A percentile compares a stretch with the other conserved stretches of the same genome.
Conservation (phyloP, 2,888 invertebrate species). For the Oligia strigilis region DNA sequence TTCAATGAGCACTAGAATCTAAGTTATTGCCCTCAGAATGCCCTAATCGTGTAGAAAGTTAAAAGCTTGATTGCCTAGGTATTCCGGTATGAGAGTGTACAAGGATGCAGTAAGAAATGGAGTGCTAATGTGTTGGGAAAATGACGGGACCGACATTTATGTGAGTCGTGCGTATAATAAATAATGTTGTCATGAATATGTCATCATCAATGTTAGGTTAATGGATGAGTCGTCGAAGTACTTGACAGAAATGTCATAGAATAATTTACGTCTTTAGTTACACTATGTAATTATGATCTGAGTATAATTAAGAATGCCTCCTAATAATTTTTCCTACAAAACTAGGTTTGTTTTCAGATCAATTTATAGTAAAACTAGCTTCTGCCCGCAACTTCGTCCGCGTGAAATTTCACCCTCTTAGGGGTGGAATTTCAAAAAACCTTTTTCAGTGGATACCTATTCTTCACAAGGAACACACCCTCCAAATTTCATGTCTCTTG, state of each 20-base stretch:
- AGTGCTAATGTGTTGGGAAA: constrained; percentile 19
- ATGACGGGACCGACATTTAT: constrained; percentile 8
- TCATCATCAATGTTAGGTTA: constrained; percentile 1
- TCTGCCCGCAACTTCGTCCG: too few relatives aligned
- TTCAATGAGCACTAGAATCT: constrained; percentile 46
- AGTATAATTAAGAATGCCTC: too few relatives aligned
- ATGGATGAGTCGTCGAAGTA: not conserved
- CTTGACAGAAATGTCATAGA: not conserved
- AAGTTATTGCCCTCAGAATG: constrained; percentile 33
- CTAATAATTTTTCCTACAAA: not conserved
- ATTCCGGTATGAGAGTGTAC: constrained; percentile 27
- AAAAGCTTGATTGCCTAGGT: constrained; percentile 19
- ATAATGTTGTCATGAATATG: not conserved
- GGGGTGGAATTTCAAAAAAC: too few relatives aligned
- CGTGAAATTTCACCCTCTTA: too few relatives aligned
- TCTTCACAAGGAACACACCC: too few relatives aligned
- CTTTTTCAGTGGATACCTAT: too few relatives aligned
- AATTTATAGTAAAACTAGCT: not conserved
- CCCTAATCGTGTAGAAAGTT: constrained; percentile 55
- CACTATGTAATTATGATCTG: not conserved
- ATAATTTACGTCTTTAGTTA: not conserved
- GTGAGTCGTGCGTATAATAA: not conserved
- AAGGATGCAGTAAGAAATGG: constrained; percentile 28
- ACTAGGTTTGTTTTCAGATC: not conserved
- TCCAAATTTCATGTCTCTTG: too few relatives aligned